phyloP scores from a whole-genome alignment of 2,113 vertebrate species.

The Ceyx melanurus region DNA sequence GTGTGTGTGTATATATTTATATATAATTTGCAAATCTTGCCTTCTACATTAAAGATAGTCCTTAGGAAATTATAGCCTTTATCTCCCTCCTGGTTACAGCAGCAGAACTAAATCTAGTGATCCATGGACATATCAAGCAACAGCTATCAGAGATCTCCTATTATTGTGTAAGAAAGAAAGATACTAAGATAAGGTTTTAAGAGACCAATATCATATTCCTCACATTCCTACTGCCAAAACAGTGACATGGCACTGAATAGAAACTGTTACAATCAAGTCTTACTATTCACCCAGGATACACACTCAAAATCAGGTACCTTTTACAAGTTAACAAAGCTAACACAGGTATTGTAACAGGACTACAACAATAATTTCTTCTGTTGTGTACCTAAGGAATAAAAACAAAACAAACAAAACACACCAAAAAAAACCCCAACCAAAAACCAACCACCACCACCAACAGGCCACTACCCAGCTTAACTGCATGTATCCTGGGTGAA shows the following conservation, averaged over 20 bases:
- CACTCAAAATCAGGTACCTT: not conserved
- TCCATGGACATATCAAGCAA: not conserved
- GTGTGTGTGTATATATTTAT: too few relatives aligned
- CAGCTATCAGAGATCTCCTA: not conserved
- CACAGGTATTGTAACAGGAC: not conserved
- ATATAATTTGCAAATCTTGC: not conserved
- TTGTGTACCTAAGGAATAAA: too few relatives aligned
- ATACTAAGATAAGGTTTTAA: not conserved
- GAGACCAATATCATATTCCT: not conserved
- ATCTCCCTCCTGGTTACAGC: not conserved
- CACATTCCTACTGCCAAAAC: not conserved
- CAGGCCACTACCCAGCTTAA: not conserved
- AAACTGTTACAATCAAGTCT: not conserved
- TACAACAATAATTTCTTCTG: not conserved
- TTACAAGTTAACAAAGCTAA: not conserved
- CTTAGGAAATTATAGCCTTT: not conserved
- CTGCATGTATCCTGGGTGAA: not conserved
- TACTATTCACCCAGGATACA: not conserved
- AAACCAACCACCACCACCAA: too few relatives aligned
- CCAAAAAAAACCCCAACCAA: too few relatives aligned
- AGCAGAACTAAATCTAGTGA: not conserved
- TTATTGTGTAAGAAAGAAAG: not conserved
- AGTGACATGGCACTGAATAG: not conserved
- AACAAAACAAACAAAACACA: too few relatives aligned
- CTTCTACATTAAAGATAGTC: accelerated